Conservation (phyloP, 2,888 invertebrate species). For the Caenorhabditis macrosperma region DNA sequence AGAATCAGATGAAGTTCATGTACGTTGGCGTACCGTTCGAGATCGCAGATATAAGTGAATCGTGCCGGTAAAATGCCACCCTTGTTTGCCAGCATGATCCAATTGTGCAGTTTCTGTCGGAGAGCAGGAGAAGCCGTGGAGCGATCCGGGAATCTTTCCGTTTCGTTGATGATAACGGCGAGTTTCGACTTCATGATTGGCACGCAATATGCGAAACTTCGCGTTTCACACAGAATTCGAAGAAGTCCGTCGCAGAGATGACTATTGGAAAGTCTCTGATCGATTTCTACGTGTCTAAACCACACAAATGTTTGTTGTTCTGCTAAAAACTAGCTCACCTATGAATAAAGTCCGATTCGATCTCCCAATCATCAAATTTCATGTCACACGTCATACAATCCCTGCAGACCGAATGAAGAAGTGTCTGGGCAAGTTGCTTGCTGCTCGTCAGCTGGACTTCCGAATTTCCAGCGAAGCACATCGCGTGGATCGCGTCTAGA, state of each 20-base stretch:
- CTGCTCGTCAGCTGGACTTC: slow-evolving; percentile 22
- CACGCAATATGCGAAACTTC: slow-evolving; percentile 59
- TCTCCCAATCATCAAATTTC: slow-evolving; percentile 58
- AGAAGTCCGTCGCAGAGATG: slow-evolving; percentile 53
- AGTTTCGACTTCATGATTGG: slow-evolving; percentile 66
- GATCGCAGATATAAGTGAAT: slow-evolving; percentile 31
- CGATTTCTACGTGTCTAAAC: slow-evolving; percentile 48
- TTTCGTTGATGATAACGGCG: slow-evolving; percentile 56
- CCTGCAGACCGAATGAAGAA: slow-evolving; percentile 22
- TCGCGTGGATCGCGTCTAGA: slow-evolving; percentile 32
- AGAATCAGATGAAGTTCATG: slow-evolving; percentile 48
- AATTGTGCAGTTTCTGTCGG: slow-evolving; percentile 22
- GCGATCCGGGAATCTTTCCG: slow-evolving; percentile 27
- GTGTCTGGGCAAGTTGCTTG: slow-evolving; percentile 26
- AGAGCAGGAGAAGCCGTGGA: background rate
- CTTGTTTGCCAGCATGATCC: slow-evolving; percentile 35
- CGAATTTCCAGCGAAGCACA: slow-evolving; percentile 32
- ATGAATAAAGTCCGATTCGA: slow-evolving; percentile 50
- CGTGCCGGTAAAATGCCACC: slow-evolving; percentile 22
- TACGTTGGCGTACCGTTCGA: slow-evolving; percentile 28
- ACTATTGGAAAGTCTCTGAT: slow-evolving; percentile 13
- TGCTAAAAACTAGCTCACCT: slow-evolving; percentile 6
- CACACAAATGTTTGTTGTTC: background rate
- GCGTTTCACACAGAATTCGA: slow-evolving; percentile 54
- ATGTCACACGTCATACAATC: slow-evolving; percentile 36